Evolutionary conservation across 1,140 invertebrate species (phyloP).

Genomic region (Caligus rogercresseyi): DNA sequence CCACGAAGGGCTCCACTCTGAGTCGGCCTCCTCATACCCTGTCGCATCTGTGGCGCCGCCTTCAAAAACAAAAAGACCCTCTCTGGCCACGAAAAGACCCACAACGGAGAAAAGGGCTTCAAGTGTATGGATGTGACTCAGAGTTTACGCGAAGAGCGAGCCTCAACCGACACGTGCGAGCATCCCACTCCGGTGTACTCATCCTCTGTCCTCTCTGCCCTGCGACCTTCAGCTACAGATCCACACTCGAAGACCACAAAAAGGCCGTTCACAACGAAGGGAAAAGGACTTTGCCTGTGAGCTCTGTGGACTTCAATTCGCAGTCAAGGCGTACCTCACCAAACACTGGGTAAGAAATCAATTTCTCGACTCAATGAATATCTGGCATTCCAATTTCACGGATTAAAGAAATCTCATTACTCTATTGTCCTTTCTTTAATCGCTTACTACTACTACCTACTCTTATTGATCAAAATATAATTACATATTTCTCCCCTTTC

Average conservation of each 20-base stretch:
- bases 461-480: not conserved
- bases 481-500: not conserved
- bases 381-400: conserved; percentile 3
- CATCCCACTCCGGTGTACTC: conserved; percentile 16
- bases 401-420: conserved; percentile 4
- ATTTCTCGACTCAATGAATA: not conserved
- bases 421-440: not conserved
- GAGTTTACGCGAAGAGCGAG: conserved; percentile 17
- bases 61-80: conserved; percentile 21
- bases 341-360: conserved; percentile 18
- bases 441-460: not conserved
- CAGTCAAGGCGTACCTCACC: conserved; percentile 15
- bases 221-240: conserved; percentile 16
- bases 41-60: conserved; percentile 12
- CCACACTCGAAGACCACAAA: conserved; percentile 17
- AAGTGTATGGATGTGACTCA: conserved; percentile 18
- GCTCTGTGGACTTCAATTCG: conserved; percentile 15
- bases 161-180: conserved; percentile 15
- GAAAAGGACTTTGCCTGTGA: conserved; percentile 10
- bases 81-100: conserved; percentile 18
- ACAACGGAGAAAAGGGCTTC: conserved; percentile 12
- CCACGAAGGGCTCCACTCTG: conserved; percentile 16
- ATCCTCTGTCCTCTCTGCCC: conserved; percentile 10
- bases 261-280: conserved; percentile 18
- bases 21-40: conserved; percentile 4